Evolutionary conservation across 2,113 vertebrate species (phyloP).

Genomic region (Numenius arquata): DNA sequence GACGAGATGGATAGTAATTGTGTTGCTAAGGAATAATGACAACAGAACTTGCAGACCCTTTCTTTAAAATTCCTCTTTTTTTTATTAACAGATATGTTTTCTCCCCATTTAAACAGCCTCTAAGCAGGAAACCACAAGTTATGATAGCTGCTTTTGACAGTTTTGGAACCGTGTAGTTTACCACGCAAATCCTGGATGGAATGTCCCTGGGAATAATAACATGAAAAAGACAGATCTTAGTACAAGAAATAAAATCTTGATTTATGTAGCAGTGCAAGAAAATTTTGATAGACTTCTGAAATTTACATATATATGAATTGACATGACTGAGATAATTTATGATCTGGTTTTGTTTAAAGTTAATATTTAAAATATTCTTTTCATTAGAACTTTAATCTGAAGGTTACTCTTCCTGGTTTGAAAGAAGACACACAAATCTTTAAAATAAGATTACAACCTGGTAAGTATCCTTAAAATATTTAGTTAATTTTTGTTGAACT

Average conservation of each 20-base stretch:
- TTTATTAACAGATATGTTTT: neutral
- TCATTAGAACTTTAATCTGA: slow-evolving; percentile 82
- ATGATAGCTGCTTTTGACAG: neutral
- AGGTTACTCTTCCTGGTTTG: slow-evolving; percentile 83
- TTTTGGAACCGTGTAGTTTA: neutral
- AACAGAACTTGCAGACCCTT: neutral
- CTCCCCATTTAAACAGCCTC: neutral
- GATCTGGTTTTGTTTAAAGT: neutral
- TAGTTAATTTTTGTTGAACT: neutral
- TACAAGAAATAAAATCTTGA: neutral
- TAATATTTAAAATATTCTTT: slow-evolving; percentile 50
- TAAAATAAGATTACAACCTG: slow-evolving; percentile 84
- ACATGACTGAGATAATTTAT: neutral
- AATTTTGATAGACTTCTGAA: neutral
- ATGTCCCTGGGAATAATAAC: neutral
- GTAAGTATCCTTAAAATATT: slow-evolving; percentile 66
- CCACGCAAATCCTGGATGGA: neutral
- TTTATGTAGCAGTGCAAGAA: neutral
- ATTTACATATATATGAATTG: neutral
- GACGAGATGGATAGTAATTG: neutral
- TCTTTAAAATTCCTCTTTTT: neutral
- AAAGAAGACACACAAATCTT: slow-evolving; percentile 76
- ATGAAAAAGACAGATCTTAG: neutral
- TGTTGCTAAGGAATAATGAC: neutral
- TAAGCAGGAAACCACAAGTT: neutral